phyloP scores from a whole-genome alignment of 2,113 vertebrate species.

The Aviceda subcristata region DNA sequence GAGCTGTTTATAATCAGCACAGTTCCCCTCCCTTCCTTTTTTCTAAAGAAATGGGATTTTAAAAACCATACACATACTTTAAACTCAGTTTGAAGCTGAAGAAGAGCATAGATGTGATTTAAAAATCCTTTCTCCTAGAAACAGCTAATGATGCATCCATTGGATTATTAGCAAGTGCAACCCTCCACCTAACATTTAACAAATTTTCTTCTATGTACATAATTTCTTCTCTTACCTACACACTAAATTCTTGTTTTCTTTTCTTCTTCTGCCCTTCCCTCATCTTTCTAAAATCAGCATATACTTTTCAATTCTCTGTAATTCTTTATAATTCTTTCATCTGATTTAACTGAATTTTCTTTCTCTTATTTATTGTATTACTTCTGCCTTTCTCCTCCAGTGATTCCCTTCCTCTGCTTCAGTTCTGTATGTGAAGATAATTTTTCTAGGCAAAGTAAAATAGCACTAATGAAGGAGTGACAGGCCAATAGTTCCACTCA shows the following conservation, averaged over 20 bases:
- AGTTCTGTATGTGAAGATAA: not conserved
- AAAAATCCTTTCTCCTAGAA: not conserved
- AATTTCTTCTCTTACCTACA: not conserved
- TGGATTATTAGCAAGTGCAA: not conserved
- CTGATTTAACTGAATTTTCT: not conserved
- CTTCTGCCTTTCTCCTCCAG: not conserved
- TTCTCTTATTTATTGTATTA: not conserved
- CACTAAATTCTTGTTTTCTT: not conserved
- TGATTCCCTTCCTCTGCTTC: not conserved
- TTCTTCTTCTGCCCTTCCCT: not conserved
- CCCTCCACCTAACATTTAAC: not conserved
- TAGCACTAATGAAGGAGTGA: not conserved
- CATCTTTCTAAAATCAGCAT: not conserved
- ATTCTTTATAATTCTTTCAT: not conserved
- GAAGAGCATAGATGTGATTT: not conserved
- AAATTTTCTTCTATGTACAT: not conserved
- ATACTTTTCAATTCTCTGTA: not conserved
- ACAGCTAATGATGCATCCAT: not conserved
- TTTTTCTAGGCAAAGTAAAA: not conserved
- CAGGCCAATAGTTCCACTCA: not conserved
- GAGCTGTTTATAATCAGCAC: not conserved
- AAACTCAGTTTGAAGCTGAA: not conserved
- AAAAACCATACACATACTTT: not conserved
- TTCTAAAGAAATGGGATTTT: not conserved
- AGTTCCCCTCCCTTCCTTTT: rapidly evolving